Evolutionary conservation across 2,888 invertebrate species (phyloP).

Genomic region (Caenorhabditis zanzibari): DNA sequence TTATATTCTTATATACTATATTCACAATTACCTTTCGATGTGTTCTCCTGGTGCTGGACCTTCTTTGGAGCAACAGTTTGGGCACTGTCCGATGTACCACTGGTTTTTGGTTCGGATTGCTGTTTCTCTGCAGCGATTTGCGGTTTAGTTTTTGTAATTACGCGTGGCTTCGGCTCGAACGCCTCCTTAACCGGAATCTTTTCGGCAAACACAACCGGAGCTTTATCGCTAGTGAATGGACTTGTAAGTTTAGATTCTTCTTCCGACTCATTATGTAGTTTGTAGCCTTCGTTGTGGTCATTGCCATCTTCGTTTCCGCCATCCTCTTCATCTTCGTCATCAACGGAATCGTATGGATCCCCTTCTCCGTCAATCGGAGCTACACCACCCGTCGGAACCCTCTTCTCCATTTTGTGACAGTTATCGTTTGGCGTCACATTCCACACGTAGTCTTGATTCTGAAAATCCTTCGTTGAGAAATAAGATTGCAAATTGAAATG

Average conservation of each 20-base stretch:
- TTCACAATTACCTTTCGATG: too few species aligned
- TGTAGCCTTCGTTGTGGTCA: not conserved
- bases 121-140: not conserved
- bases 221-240: not conserved
- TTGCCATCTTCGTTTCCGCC: not conserved
- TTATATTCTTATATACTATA: too few species aligned
- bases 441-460: conserved; percentile 63
- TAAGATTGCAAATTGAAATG: not conserved
- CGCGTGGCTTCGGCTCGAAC: conserved; percentile 20
- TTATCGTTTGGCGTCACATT: conserved; percentile 50
- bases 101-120: not conserved
- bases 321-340: conserved; percentile 16
- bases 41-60: too few species aligned
- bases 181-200: conserved; percentile 29
- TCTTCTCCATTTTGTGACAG: conserved; percentile 46
- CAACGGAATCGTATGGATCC: conserved; percentile 10
- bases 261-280: conserved; percentile 7
- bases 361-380: conserved; percentile 2
- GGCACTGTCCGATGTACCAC: too few species aligned
- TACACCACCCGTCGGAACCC: conserved; percentile 1
- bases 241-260: not conserved
- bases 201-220: conserved; percentile 10
- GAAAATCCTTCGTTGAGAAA: not conserved
- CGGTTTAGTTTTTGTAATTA: not conserved
- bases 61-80: too few species aligned